phyloP scores from a whole-genome alignment of 2,113 vertebrate genomes.

The Tylochromis polylepis region DNA sequence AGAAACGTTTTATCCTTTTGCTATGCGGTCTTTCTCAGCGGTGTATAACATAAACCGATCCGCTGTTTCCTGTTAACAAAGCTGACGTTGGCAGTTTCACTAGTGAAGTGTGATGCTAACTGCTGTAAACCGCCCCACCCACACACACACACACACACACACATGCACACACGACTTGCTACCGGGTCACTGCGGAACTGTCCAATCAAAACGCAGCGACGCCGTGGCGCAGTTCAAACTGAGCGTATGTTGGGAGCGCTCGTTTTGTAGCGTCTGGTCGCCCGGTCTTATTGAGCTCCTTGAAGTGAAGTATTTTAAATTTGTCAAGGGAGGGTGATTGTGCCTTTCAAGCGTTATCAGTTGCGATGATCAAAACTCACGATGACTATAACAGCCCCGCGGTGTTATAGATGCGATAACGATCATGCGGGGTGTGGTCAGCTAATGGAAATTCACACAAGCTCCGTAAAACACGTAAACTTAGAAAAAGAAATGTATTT shows the following conservation, averaged over 20 bases:
- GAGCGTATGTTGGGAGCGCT: neutral
- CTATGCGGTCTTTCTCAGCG: neutral
- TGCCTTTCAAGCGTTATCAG: neutral
- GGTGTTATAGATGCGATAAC: neutral
- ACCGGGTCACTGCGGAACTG: neutral
- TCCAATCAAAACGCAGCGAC: slow-evolving; percentile 34
- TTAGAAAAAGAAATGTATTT: neutral
- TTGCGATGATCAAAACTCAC: neutral
- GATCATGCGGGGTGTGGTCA: neutral
- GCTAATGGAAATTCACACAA: neutral
- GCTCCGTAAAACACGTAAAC: neutral
- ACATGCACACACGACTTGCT: neutral
- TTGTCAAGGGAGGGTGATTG: neutral
- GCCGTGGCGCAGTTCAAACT: slow-evolving; percentile 29
- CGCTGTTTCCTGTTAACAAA: neutral
- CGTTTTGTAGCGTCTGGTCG: rapidly evolving
- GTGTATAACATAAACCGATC: neutral
- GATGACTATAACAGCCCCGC: neutral
- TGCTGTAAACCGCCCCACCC: neutral
- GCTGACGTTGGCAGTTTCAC: neutral
- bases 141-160: neutral
- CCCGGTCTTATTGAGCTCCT: neutral
- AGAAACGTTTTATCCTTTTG: neutral
- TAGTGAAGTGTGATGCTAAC: slow-evolving; percentile 13
- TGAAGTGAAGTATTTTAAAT: neutral